phyloP scores from a whole-genome alignment of 2,888 invertebrate genomes.

The Pasiphila rectangulata region DNA sequence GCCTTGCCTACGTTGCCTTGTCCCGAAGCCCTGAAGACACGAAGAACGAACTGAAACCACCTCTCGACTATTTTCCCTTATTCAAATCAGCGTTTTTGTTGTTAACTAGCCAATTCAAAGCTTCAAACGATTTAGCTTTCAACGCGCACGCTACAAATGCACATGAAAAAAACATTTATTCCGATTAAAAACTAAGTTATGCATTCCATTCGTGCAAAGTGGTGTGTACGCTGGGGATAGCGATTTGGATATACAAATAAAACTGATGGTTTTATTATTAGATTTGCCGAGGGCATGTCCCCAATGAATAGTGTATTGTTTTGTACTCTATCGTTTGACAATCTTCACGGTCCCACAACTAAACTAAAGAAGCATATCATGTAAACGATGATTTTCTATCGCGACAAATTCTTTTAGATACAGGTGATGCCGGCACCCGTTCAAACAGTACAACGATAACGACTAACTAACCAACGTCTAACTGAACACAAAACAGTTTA shows the following conservation, averaged over 20 bases:
- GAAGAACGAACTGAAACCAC: too few relatives aligned
- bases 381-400: slow-evolving; percentile 11
- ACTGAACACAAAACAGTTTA: slow-evolving; percentile 42
- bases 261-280: slow-evolving; percentile 15
- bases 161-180: slow-evolving; percentile 29
- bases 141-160: too few relatives aligned
- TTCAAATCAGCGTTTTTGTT: too few relatives aligned
- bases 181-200: slow-evolving; percentile 17
- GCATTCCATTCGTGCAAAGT: slow-evolving; percentile 17
- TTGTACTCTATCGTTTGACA: slow-evolving; percentile 4
- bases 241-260: slow-evolving; percentile 12
- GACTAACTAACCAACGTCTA: slow-evolving; percentile 34
- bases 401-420: slow-evolving; percentile 13
- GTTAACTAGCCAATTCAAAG: too few relatives aligned
- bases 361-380: neutral
- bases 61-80: too few relatives aligned
- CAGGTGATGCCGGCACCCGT: slow-evolving; percentile 20
- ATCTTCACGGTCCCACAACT: slow-evolving; percentile 9
- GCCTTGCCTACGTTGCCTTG: too few relatives aligned
- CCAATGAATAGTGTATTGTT: slow-evolving; percentile 8
- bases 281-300: slow-evolving; percentile 11
- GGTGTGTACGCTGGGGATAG: neutral
- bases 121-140: too few relatives aligned
- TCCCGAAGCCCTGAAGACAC: too few relatives aligned
- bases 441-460: slow-evolving; percentile 35